Evolutionary conservation across 2,113 vertebrate genomes (phyloP).

Genomic region (Cromileptes altivelis): DNA sequence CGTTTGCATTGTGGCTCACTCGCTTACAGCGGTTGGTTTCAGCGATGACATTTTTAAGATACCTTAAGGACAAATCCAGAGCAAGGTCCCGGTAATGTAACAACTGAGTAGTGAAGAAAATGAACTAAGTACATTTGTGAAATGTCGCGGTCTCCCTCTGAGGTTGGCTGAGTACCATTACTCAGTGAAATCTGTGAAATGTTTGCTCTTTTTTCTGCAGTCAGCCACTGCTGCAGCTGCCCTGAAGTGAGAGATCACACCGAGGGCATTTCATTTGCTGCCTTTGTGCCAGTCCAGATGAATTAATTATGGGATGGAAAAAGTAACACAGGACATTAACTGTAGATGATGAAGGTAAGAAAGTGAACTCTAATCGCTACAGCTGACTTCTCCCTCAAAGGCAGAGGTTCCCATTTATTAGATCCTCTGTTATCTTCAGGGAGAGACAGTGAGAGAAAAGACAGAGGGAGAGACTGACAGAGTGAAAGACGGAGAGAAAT

Average conservation of each 20-base stretch:
- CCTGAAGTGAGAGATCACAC: constrained; percentile 14
- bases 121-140: constrained; percentile 25
- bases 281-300: constrained; percentile 13
- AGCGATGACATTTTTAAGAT: constrained; percentile 31
- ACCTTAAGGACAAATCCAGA: constrained; percentile 46
- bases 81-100: constrained; percentile 12
- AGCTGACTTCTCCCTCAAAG: constrained; percentile 31
- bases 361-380: constrained; percentile 1
- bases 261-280: background rate
- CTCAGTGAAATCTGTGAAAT: constrained; percentile 6
- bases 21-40: background rate
- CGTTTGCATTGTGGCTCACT: background rate
- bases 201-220: background rate
- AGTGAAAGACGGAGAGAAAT: constrained; percentile 3
- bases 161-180: constrained; percentile 17
- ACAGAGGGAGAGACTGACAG: constrained; percentile 5
- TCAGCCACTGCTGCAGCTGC: constrained; percentile 3
- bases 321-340: constrained; percentile 1
- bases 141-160: constrained; percentile 39
- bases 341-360: background rate
- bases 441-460: background rate
- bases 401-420: constrained; percentile 28
- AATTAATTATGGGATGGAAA: constrained; percentile 36
- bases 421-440: constrained; percentile 18
- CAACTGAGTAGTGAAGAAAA: constrained; percentile 29